phyloP scores from a whole-genome alignment of 2,797 vertebrate species.

The Clarias pachynema region DNA sequence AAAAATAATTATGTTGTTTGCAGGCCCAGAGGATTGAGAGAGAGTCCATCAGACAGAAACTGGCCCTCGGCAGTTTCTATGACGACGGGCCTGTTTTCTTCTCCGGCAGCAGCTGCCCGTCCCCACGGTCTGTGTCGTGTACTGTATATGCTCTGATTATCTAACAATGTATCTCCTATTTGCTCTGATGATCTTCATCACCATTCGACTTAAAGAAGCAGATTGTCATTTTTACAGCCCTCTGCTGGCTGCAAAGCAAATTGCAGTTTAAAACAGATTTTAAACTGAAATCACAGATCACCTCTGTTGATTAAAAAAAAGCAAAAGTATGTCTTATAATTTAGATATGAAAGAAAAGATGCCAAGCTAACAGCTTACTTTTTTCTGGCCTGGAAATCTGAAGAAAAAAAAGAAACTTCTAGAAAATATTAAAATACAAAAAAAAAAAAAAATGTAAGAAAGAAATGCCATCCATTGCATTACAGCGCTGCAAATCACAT shows the following conservation, averaged over 20 bases:
- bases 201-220: background rate
- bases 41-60: constrained; percentile 97
- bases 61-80: constrained; percentile 98
- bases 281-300: background rate
- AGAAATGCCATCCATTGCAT: background rate
- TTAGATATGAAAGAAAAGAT: background rate
- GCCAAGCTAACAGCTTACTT: background rate
- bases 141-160: background rate
- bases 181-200: background rate
- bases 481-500: background rate
- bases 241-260: no score
- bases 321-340: background rate
- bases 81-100: constrained; percentile 97
- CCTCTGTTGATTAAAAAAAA: background rate
- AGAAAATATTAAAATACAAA: no score
- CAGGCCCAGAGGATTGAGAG: constrained; percentile 98
- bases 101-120: constrained; percentile 88
- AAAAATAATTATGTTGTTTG: constrained; percentile 2
- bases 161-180: background rate
- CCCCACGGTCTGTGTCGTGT: constrained; percentile 79
- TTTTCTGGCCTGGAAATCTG: background rate
- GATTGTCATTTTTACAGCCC: background rate
- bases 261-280: background rate
- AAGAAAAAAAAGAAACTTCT: background rate
- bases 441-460: background rate